phyloP scores from a whole-genome alignment of 2,113 vertebrate species.

The Argyrosomus japonicus region DNA sequence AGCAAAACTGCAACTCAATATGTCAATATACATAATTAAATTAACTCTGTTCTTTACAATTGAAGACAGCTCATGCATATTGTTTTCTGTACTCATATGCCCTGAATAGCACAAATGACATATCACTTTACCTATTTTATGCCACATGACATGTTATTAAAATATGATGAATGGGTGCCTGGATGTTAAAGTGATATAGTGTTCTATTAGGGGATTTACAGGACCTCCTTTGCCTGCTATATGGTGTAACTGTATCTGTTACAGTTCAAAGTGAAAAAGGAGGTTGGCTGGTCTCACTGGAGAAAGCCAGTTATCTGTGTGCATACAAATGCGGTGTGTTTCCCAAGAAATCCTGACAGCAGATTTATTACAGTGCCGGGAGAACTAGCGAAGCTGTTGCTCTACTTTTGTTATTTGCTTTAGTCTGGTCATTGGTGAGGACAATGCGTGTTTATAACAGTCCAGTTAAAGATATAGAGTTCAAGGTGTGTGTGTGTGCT shows the following conservation, averaged over 20 bases:
- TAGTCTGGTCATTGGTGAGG: background rate
- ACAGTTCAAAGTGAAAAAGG: slow-evolving; percentile 37
- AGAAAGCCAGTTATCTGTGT: slow-evolving; percentile 36
- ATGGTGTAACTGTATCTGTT: slow-evolving; percentile 26
- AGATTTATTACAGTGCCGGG: slow-evolving; percentile 36
- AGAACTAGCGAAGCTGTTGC: slow-evolving; percentile 12
- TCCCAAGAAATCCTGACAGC: slow-evolving; percentile 36
- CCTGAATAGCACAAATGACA: background rate
- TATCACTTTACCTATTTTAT: too few species aligned
- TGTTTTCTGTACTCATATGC: slow-evolving; percentile 14
- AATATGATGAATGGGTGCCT: slow-evolving; percentile 36
- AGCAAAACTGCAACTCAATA: background rate
- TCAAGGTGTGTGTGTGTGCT: too few species aligned
- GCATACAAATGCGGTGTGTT: slow-evolving; percentile 49
- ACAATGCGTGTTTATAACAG: background rate
- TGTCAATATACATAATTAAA: background rate
- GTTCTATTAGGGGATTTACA: slow-evolving; percentile 13
- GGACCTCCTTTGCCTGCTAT: background rate
- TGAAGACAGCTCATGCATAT: slow-evolving; percentile 1
- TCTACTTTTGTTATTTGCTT: slow-evolving; percentile 35
- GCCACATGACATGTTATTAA: slow-evolving; percentile 18
- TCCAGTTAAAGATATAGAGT: background rate
- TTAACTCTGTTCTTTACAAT: background rate
- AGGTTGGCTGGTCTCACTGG: slow-evolving; percentile 39
- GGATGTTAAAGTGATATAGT: background rate